Conservation (phyloP, 2,113 vertebrate genomes). For the Clarias magur region DNA sequence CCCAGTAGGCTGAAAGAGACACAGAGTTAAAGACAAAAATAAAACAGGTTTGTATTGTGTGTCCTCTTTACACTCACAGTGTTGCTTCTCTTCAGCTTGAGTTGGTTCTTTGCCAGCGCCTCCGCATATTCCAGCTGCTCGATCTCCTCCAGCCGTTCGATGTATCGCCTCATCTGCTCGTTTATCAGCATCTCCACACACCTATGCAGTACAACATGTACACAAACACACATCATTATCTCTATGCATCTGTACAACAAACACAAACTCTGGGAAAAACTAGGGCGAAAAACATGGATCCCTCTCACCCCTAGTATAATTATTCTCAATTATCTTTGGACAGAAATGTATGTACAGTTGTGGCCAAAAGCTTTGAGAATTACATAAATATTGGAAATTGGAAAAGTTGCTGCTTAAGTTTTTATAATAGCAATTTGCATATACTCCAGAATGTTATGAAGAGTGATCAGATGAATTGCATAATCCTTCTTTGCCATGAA, state of each 20-base stretch:
- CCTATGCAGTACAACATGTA: conserved; percentile 60
- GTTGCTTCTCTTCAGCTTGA: conserved; percentile 86
- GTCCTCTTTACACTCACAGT: conserved; percentile 69
- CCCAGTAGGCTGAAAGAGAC: not conserved
- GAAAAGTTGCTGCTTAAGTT: no score
- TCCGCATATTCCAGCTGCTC: conserved; percentile 91
- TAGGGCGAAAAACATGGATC: no score
- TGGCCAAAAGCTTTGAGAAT: no score
- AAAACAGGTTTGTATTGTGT: conserved; percentile 1
- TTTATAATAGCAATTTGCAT: no score
- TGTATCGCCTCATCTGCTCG: conserved; percentile 92
- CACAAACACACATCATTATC: not conserved
- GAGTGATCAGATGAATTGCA: no score
- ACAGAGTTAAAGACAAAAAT: not conserved
- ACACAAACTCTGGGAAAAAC: not conserved
- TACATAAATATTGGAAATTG: no score
- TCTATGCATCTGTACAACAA: not conserved
- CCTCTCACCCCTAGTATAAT: not conserved
- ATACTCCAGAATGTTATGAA: no score
- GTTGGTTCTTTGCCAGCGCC: conserved; percentile 83
- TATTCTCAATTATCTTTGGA: not conserved
- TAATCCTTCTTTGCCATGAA: no score
- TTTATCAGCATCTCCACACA: conserved; percentile 95
- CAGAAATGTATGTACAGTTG: not conserved
- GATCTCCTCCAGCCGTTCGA: conserved; percentile 94